These are phyloP conservation scores for Brassicogethes aeneus DNA, from an alignment of 2,888 invertebrate species.

Conservation along the genomic window DNA sequence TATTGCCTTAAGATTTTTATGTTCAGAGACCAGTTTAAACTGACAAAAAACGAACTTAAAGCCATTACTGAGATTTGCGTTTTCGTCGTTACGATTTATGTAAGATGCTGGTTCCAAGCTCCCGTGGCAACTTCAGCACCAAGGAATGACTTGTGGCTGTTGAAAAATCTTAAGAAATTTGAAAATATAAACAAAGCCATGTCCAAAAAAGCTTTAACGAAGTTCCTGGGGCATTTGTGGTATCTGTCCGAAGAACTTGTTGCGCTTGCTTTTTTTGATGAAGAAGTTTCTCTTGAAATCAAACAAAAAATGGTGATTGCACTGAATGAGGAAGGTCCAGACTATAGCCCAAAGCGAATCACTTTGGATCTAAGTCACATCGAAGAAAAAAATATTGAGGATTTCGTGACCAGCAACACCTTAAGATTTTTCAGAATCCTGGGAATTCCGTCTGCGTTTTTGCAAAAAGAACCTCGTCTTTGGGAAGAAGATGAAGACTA, in stretches of 20 bases:
- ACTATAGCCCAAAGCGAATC: not conserved
- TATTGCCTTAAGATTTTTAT: slow-evolving; percentile 16
- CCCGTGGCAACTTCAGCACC: slow-evolving; percentile 1
- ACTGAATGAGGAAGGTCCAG: not conserved
- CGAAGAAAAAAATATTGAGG: not conserved
- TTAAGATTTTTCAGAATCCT: not conserved
- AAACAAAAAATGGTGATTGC: not conserved
- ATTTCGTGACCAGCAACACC: not conserved
- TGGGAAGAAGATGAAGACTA: not conserved
- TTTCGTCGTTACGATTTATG: not conserved
- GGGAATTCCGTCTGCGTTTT: not conserved
- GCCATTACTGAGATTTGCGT: not conserved
- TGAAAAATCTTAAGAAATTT: slow-evolving; percentile 4
- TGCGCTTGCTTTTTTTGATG: slow-evolving; percentile 16
- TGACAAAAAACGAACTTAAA: slow-evolving; percentile 8
- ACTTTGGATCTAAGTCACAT: not conserved
- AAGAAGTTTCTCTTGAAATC: not conserved
- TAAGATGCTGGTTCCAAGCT: slow-evolving; percentile 7
- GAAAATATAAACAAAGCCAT: slow-evolving; percentile 3
- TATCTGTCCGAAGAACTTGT: slow-evolving; percentile 13
- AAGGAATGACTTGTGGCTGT: slow-evolving; percentile 6
- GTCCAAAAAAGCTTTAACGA: slow-evolving; percentile 2
- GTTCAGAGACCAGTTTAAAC: slow-evolving; percentile 13
- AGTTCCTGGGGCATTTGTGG: slow-evolving; percentile 13
- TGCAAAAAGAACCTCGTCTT: not conserved